Conservation (phyloP, 2,888 invertebrate genomes). For the Lochmaea capreae region DNA sequence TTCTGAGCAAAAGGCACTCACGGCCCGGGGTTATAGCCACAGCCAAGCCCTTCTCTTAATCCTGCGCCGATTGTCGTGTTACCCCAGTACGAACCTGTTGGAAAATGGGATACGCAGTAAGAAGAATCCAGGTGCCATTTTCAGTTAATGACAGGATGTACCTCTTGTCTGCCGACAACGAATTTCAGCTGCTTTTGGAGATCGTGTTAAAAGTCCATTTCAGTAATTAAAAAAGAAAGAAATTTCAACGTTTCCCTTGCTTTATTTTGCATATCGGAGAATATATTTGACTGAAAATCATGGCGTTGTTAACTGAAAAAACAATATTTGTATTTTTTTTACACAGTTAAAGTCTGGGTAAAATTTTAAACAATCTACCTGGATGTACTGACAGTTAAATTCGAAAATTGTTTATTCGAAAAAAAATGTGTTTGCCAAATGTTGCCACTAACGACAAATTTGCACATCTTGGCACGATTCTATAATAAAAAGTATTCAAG, state of each 20-base stretch:
- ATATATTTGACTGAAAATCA: not conserved
- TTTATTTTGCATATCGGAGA: not conserved
- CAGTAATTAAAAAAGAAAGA: not conserved
- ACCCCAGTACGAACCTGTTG: not conserved
- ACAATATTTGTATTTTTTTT: too few species aligned
- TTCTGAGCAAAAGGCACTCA: too few species aligned
- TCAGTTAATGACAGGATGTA: conserved; percentile 35
- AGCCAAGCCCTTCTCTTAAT: too few species aligned
- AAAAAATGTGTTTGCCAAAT: conserved; percentile 27
- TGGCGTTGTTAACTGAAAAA: too few species aligned
- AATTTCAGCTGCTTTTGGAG: conserved; percentile 36
- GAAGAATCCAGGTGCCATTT: conserved; percentile 29
- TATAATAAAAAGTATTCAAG: conserved; percentile 31
- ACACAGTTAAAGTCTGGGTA: too few species aligned
- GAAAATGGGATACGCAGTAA: not conserved
- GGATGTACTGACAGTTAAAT: too few species aligned
- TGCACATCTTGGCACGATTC: conserved; percentile 36
- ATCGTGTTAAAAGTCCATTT: conserved; percentile 16
- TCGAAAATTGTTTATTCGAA: too few species aligned
- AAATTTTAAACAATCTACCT: too few species aligned
- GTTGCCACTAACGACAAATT: conserved; percentile 15
- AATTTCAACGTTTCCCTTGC: not conserved
- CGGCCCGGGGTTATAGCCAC: too few species aligned
- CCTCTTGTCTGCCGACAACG: conserved; percentile 24
- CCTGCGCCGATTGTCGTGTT: not conserved